A percentile compares a stretch with the other conserved stretches of the same genome.
These are phyloP conservation scores for Drosophila burlai DNA, from an alignment of 1,140 invertebrate genomes.

Conservation along the genomic window DNA sequence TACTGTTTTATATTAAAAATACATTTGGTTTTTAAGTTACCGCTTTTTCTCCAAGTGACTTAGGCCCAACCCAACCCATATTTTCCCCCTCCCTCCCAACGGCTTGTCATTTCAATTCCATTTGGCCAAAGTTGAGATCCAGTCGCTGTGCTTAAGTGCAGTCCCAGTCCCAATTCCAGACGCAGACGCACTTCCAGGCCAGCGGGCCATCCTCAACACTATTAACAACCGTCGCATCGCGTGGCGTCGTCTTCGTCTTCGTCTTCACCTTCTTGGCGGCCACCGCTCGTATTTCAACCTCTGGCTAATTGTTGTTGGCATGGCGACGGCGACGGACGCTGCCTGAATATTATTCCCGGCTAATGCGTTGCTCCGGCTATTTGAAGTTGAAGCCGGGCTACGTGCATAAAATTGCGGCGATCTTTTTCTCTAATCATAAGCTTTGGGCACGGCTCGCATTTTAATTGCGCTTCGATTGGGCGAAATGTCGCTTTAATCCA, in stretches of 20 bases:
- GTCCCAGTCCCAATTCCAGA: constrained; percentile 37
- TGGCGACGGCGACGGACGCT: constrained; percentile 29
- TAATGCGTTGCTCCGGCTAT: constrained; percentile 52
- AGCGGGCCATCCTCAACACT: constrained; percentile 39
- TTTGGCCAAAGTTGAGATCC: constrained; percentile 78
- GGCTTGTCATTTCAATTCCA: constrained; percentile 72
- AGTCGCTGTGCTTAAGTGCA: constrained; percentile 76
- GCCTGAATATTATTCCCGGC: constrained; percentile 45
- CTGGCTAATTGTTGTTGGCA: constrained; percentile 51
- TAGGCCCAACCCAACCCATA: constrained; percentile 23
- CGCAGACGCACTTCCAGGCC: constrained; percentile 3
- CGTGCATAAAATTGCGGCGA: constrained; percentile 72
- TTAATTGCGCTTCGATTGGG: constrained; percentile 52
- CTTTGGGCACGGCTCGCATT: constrained; percentile 55
- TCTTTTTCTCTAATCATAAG: constrained; percentile 71
- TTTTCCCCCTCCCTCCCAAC: neutral
- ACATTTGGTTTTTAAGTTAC: too few relatives aligned
- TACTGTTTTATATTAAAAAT: neutral
- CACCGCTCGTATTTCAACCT: constrained; percentile 54
- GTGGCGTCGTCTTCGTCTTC: neutral
- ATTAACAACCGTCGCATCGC: constrained; percentile 23
- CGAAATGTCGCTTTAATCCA: constrained; percentile 23
- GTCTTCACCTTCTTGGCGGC: constrained; percentile 9
- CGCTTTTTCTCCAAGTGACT: neutral
- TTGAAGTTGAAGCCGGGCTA: constrained; percentile 54